phyloP scores from a whole-genome alignment of 2,113 vertebrate species.

The Nematolebias whitei region DNA sequence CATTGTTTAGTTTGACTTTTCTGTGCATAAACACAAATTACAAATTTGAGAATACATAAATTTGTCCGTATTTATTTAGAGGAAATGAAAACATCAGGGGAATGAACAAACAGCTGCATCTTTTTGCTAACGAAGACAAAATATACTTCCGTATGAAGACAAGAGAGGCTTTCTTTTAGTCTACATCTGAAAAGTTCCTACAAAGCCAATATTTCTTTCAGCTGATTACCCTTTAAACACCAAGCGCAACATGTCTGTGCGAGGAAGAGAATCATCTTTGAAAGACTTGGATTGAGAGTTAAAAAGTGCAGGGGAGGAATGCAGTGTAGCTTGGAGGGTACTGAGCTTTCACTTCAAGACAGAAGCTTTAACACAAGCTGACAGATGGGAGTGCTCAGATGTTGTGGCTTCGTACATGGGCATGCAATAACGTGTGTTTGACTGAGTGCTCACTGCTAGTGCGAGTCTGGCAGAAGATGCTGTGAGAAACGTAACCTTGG shows the following conservation, averaged over 20 bases:
- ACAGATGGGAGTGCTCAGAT: not conserved
- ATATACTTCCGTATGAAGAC: not conserved
- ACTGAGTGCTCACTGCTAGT: not conserved
- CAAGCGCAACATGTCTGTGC: not conserved
- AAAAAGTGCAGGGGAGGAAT: conserved; percentile 18
- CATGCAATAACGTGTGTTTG: conserved; percentile 4
- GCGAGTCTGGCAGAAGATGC: not conserved
- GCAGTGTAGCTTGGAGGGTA: conserved; percentile 25
- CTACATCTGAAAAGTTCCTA: not conserved
- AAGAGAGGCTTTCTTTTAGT: not conserved
- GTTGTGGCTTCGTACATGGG: conserved; percentile 14
- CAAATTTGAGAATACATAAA: not conserved
- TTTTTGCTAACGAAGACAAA: not conserved
- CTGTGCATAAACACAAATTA: not conserved
- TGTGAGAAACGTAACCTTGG: not conserved
- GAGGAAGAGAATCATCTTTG: conserved; percentile 10
- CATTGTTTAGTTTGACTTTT: not conserved
- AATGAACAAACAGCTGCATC: not conserved
- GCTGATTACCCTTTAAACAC: conserved; percentile 5
- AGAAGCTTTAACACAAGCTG: conserved; percentile 18
- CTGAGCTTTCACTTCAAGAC: conserved; percentile 21
- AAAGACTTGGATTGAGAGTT: not conserved
- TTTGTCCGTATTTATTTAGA: not conserved
- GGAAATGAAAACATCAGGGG: not conserved
- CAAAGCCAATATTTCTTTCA: conserved; percentile 6